A percentile compares a stretch with the other conserved stretches of the same genome.
Evolutionary conservation across 1,140 invertebrate species (phyloP).

Genomic region (Macrosteles quadrilineatus): DNA sequence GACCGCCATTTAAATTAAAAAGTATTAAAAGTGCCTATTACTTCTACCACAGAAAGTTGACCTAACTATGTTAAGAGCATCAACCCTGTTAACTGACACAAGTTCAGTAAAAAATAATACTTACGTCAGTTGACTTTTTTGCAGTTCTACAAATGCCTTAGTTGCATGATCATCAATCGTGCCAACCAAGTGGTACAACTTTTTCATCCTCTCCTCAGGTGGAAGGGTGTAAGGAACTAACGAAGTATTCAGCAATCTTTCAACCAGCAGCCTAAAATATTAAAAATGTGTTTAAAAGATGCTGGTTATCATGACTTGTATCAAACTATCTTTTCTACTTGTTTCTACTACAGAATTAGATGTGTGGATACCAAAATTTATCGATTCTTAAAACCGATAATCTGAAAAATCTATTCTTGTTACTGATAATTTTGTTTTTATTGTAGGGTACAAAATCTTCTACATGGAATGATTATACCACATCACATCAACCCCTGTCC

Average conservation of each 20-base stretch:
- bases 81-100: too few species aligned
- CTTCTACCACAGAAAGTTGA: too few species aligned
- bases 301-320: neutral
- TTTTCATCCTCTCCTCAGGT: conserved; percentile 89
- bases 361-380: too few species aligned
- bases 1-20: too few species aligned
- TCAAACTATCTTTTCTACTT: neutral
- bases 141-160: conserved; percentile 92
- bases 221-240: conserved; percentile 91
- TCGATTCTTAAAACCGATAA: neutral
- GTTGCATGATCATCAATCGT: conserved; percentile 95
- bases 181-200: conserved; percentile 86
- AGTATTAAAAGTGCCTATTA: too few species aligned
- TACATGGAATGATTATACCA: too few species aligned
- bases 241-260: conserved; percentile 93
- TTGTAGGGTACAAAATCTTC: too few species aligned
- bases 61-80: too few species aligned
- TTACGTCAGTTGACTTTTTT: conserved; percentile 85
- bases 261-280: conserved; percentile 76
- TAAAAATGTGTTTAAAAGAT: neutral
- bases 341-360: neutral
- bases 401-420: neutral
- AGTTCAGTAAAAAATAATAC: too few species aligned
- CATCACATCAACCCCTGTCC: too few species aligned
- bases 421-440: neutral